Percentiles rank a stretch among this genome's conserved stretches.
Evolutionary conservation across 2,888 invertebrate genomes (phyloP).

Genomic region (Elaeidobius kamerunicus): DNA sequence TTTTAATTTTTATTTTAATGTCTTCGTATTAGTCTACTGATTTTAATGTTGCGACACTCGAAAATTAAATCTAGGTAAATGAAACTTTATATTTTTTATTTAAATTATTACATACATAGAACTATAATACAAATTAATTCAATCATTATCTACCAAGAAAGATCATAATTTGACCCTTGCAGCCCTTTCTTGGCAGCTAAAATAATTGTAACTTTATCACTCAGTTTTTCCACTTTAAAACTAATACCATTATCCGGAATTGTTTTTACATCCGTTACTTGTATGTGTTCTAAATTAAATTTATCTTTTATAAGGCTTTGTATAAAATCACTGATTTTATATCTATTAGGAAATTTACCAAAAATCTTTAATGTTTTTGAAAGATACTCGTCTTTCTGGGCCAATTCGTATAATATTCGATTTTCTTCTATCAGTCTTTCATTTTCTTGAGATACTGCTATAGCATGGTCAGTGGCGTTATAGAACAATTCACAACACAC

Average conservation of each 20-base stretch:
- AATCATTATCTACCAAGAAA: slow-evolving; percentile 20
- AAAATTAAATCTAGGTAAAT: no score
- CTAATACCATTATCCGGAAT: slow-evolving; percentile 18
- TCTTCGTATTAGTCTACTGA: no score
- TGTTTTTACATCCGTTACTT: slow-evolving; percentile 11
- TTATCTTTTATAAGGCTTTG: slow-evolving; percentile 14
- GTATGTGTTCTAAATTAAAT: slow-evolving; percentile 1
- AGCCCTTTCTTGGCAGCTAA: slow-evolving; percentile 13
- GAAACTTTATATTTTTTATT: no score
- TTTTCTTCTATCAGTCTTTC: slow-evolving; percentile 12
- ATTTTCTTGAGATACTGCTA: slow-evolving; percentile 2
- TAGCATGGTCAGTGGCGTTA: not conserved
- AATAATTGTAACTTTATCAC: slow-evolving; percentile 23
- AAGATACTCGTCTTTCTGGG: slow-evolving; percentile 7
- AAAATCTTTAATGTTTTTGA: slow-evolving; percentile 9
- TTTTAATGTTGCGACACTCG: no score
- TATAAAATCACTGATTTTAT: slow-evolving; percentile 10
- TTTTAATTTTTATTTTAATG: no score
- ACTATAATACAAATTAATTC: no score
- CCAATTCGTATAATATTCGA: slow-evolving; percentile 11
- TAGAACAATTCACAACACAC: slow-evolving; percentile 15
- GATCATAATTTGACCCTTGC: slow-evolving; percentile 17
- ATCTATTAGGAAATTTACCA: slow-evolving; percentile 7
- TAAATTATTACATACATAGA: no score
- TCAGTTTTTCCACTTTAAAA: slow-evolving; percentile 14